Conservation (phyloP, 2,797 vertebrate species). For the Eurystomus glaucurus region DNA sequence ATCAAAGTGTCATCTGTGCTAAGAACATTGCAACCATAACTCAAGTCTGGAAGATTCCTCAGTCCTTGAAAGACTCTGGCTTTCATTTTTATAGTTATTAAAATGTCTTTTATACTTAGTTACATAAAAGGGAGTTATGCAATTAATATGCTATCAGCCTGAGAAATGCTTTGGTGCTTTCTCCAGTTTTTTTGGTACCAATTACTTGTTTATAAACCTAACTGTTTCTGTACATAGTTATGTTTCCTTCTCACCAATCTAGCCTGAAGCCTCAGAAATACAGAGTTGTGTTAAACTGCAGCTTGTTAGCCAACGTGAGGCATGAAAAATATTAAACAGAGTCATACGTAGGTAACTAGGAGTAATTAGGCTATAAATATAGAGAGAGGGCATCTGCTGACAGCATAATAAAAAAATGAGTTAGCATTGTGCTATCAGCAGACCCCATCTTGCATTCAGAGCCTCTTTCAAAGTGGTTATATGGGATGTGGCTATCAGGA, state of each 20-base stretch:
- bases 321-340: constrained; percentile 72
- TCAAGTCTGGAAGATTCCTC: constrained; percentile 89
- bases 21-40: constrained; percentile 86
- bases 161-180: constrained; percentile 87
- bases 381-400: constrained; percentile 60
- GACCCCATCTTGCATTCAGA: constrained; percentile 45
- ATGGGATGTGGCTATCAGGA: constrained; percentile 44
- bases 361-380: constrained; percentile 73
- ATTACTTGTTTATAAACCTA: constrained; percentile 86
- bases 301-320: constrained; percentile 79
- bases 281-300: constrained; percentile 68
- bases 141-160: constrained; percentile 89
- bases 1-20: constrained; percentile 79
- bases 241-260: constrained; percentile 75
- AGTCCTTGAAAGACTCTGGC: constrained; percentile 85
- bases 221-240: constrained; percentile 86
- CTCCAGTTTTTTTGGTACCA: constrained; percentile 90
- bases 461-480: constrained; percentile 33
- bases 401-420: constrained; percentile 67
- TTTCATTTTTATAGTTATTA: constrained; percentile 87
- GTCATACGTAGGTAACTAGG: constrained; percentile 59
- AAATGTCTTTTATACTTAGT: constrained; percentile 87
- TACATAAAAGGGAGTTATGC: constrained; percentile 89
- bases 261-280: constrained; percentile 78
- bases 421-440: constrained; percentile 70